Evolutionary conservation across 2,113 vertebrate genomes (phyloP).

Genomic region (Pan troglodytes): DNA sequence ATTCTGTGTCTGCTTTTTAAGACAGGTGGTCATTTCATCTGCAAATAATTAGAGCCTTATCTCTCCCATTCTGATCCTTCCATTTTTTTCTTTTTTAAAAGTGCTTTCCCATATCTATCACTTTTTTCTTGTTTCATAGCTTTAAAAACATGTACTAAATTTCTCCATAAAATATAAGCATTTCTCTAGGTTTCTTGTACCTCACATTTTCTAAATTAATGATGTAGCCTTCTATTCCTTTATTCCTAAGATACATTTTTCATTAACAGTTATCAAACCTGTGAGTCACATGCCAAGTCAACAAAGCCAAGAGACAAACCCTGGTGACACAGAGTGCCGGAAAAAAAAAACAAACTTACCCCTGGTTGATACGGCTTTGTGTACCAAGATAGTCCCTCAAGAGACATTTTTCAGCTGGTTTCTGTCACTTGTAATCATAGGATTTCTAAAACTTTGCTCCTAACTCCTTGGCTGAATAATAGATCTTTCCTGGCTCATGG

Average conservation of each 20-base stretch:
- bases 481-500: background rate
- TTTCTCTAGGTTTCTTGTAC: background rate
- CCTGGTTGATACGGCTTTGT: too few species aligned
- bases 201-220: background rate
- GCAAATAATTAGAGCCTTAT: background rate
- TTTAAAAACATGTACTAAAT: background rate
- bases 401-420: background rate
- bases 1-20: background rate
- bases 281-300: background rate
- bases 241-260: constrained; percentile 1
- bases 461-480: background rate
- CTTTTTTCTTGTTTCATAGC: background rate
- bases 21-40: background rate
- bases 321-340: background rate
- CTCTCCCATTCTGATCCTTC: background rate
- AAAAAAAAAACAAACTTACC: background rate
- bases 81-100: background rate
- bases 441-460: background rate
- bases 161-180: background rate
- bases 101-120: background rate
- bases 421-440: background rate
- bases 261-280: background rate
- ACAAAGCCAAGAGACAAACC: background rate
- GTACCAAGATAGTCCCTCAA: background rate
- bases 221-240: background rate